phyloP scores from a whole-genome alignment of 2,113 vertebrate genomes.

The Ptyas mucosa region DNA sequence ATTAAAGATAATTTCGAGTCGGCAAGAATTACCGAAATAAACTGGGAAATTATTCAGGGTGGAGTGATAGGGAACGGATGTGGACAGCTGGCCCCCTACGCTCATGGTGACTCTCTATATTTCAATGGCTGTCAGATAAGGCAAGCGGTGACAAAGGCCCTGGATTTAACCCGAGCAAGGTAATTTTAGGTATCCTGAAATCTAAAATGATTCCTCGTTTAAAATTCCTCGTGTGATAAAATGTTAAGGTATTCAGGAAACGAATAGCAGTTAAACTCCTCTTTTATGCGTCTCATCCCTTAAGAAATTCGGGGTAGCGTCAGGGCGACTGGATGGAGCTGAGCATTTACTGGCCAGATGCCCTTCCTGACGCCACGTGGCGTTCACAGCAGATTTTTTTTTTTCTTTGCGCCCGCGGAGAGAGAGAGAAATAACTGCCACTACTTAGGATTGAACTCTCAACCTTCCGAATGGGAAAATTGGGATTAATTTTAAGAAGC shows the following conservation, averaged over 20 bases:
- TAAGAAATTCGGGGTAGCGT: too few relatives aligned
- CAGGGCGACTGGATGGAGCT: too few relatives aligned
- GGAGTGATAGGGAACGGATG: conserved; percentile 93
- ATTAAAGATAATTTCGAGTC: conserved; percentile 99
- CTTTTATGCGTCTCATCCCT: too few relatives aligned
- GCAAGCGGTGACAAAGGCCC: conserved; percentile 91
- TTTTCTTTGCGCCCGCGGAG: too few relatives aligned
- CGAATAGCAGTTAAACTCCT: not conserved
- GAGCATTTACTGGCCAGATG: too few relatives aligned
- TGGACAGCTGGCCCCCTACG: conserved; percentile 93
- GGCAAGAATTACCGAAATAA: conserved; percentile 85
- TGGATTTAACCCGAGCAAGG: conserved; percentile 97
- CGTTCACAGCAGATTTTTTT: too few relatives aligned
- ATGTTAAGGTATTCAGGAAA: not conserved
- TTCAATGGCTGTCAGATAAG: conserved; percentile 95
- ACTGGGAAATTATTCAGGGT: conserved; percentile 94
- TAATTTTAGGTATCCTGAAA: conserved; percentile 59
- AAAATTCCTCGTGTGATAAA: conserved; percentile 27
- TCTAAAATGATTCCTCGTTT: conserved; percentile 9
- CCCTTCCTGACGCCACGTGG: too few relatives aligned
- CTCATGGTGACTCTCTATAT: conserved; percentile 95
- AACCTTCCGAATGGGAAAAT: not conserved
- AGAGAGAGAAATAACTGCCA: too few relatives aligned
- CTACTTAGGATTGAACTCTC: too few relatives aligned
- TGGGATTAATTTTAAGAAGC: conserved; percentile 18